Evolutionary conservation across 2,797 vertebrate species (phyloP), one percentile per base, ranked within the genome.

Genomic region (Graptemys geographica): DNA sequence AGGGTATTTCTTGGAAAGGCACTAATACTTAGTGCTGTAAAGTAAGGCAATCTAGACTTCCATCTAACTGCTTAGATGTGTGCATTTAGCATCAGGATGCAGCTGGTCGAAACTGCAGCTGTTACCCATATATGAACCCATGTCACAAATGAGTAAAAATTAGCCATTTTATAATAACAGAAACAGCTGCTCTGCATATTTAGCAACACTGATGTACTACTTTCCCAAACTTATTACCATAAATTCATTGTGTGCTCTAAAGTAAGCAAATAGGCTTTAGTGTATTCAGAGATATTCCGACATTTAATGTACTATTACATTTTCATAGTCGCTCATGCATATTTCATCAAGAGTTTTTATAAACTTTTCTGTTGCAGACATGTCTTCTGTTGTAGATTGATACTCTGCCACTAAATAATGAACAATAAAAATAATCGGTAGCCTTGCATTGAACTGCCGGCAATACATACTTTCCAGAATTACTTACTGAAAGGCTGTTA

Each of bases 101-200:
- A 98, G 97, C 96, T 97, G 96, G 94, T 25, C 93, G 86, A 93
- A 97, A 87, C 81, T 95, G 95, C 97, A 98, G 95, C 97, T 98
- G 97, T 95, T 98, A 51, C 84, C 85, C 87, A 6, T 92, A 95
- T 95, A 88, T 2, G 3, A 96, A 96, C 79, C 91, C 89, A 13
- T 96, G 90, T 91, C 95, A 96, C 93, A 96, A 98, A 97, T 92
- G 97, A 97, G 94, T 94, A 96, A 96, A 98, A 98, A 97, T 97
- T 97, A 96, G 93, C 95, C 93, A 44, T 95, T 98, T 98, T 98
- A 82, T 82, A 96, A 95, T 96, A 97, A 96, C 86, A 81, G 86
- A 96, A 95, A 94, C 97, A 98, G 97, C 97, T 98, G 97, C 92
- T 97, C 81, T 96, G 84, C 94, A 86, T 97, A 97, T 97, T 97